Base-by-base conservation (phyloP, 1,140 invertebrate genomes). In the Pachypeltis micranthus region DNA sequence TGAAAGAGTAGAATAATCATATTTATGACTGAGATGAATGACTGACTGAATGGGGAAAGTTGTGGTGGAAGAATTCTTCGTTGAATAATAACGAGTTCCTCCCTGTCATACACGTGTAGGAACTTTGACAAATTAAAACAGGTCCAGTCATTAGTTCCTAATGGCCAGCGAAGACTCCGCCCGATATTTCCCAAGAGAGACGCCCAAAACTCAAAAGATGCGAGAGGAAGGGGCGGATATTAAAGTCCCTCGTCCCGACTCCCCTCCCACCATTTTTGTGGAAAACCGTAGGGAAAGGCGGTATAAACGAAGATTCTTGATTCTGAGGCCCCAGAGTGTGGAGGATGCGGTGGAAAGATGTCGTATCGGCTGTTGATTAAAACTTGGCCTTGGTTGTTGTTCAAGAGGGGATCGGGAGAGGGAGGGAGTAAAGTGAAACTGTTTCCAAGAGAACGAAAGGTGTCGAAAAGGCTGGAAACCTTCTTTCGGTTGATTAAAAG, bases 121-220 rank as follows among this genome's bases (percentile, higher is more conserved):
- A 25, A 56, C 54, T 56, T 56, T 56, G 54, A 56, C 54, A 56
- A 56, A 56, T 56, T 56, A 56, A 56, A 56, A 56, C 54, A 56
- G 54, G 19, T 25, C 54, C 54, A 25, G 54, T 56, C 54, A 56
- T 56, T 56, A 56, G 7, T 25, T 56, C 54, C 54, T 56, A 56
- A 56, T 56, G 54, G 21, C 54, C 16, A 24, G 25, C 19, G 31
- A 39, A 39, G 31, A 39, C 25, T 56, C 25, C 19, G 54, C n/a
- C n/a, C 34, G 47, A 26, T 56, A 56, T 56, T 56, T 56, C 54
- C 54, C 54, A 24, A 21, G 54, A 56, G 54, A 25, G 26, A 2
- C 14, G 19, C 16, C 19, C 54, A 24, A 26, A 25, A 26, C 21
- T 24, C 16, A 16, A 26, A 56, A 56, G 25, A 56, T 25, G 23